These are phyloP conservation scores for Bettongia penicillata DNA, from an alignment of 2,113 vertebrate species.

Conservation along the genomic window DNA sequence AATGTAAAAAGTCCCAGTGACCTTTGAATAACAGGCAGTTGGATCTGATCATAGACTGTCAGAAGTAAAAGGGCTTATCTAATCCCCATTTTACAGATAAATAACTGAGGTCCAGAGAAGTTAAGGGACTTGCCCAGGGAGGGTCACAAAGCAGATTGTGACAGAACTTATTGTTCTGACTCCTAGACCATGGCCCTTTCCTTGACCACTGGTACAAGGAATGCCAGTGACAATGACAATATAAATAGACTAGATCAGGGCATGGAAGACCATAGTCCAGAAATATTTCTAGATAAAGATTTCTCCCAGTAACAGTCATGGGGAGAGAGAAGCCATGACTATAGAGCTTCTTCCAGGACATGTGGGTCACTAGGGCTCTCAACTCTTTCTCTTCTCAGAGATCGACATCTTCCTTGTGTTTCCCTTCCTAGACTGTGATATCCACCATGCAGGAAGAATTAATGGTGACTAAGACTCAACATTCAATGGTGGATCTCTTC, in stretches of 20 bases:
- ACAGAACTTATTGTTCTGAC: neutral
- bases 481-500: slow-evolving; percentile 79
- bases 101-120: neutral
- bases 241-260: neutral
- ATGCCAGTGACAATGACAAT: neutral
- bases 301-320: neutral
- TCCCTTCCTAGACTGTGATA: slow-evolving; percentile 82
- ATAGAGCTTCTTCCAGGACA: neutral
- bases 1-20: neutral
- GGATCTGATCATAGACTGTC: neutral
- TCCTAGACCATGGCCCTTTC: too few species aligned
- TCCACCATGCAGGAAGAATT: slow-evolving; percentile 87
- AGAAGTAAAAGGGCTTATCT: neutral
- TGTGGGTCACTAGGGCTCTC: neutral
- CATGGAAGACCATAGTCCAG: neutral
- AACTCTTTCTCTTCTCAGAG: rapidly evolving
- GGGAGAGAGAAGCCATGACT: neutral
- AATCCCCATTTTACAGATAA: neutral
- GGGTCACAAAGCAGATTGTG: neutral
- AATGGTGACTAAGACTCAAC: neutral
- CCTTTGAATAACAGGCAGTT: neutral
- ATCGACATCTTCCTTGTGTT: neutral
- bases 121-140: neutral
- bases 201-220: neutral
- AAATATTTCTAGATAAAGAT: neutral